These are phyloP conservation scores for Operophtera brumata DNA, from an alignment of 2,888 invertebrate species.

Conservation along the genomic window DNA sequence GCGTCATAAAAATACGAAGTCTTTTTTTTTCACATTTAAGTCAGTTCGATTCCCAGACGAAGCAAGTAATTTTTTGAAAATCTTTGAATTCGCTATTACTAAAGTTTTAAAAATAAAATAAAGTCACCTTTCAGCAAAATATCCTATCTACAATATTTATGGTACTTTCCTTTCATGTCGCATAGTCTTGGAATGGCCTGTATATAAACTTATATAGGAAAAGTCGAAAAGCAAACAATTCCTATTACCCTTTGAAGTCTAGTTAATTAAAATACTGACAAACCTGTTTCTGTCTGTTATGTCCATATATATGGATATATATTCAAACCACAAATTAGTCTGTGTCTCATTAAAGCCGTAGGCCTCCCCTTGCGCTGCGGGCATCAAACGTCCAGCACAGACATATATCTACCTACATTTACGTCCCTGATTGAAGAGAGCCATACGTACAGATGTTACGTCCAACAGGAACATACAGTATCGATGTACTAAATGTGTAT, in stretches of 20 bases:
- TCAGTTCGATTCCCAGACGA: too few species aligned
- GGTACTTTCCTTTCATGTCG: too few species aligned
- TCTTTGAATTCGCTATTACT: too few species aligned
- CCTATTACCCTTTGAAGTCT: constrained; percentile 1
- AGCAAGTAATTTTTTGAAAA: too few species aligned
- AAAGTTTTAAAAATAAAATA: too few species aligned
- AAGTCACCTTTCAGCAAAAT: too few species aligned
- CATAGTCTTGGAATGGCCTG: too few species aligned
- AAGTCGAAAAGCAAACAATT: not conserved
- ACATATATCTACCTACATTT: not conserved
- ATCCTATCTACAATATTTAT: too few species aligned
- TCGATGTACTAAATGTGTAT: not conserved
- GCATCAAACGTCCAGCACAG: constrained; percentile 14
- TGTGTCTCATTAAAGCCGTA: constrained; percentile 15
- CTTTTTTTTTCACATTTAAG: too few species aligned
- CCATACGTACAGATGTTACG: constrained; percentile 2
- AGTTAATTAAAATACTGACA: constrained; percentile 12
- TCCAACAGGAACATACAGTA: not conserved
- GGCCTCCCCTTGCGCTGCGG: constrained; percentile 10
- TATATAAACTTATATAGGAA: not conserved
- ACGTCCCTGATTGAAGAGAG: constrained; percentile 11
- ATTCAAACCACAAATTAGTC: constrained; percentile 18
- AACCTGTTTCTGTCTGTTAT: constrained; percentile 1
- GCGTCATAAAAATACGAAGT: too few species aligned
- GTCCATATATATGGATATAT: not conserved